These are phyloP conservation scores for Trachelus troglodyta DNA, from an alignment of 2,888 invertebrate genomes.

Conservation along the genomic window DNA sequence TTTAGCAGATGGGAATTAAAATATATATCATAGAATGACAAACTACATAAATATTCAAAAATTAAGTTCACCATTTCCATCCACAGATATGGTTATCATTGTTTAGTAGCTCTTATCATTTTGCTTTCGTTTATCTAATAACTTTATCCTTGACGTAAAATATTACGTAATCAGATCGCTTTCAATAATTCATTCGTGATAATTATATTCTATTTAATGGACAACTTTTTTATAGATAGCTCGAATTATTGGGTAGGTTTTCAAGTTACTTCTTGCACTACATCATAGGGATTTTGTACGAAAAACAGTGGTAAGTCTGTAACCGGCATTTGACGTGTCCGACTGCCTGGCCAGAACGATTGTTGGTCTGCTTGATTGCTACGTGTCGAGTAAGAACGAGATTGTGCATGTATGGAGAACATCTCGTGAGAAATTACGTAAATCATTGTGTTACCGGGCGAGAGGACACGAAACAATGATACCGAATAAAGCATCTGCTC, in stretches of 20 bases:
- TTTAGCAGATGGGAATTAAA: background rate
- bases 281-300: background rate
- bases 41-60: background rate
- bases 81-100: background rate
- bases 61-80: background rate
- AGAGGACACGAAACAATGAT: conserved; percentile 7
- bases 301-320: conserved; percentile 6
- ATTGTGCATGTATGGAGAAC: conserved; percentile 11
- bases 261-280: background rate
- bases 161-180: background rate
- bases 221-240: background rate
- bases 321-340: conserved; percentile 41
- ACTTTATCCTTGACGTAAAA: background rate
- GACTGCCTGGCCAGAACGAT: conserved; percentile 27
- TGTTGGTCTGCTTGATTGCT: conserved; percentile 26
- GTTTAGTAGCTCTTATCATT: background rate
- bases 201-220: background rate
- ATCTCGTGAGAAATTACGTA: conserved; percentile 10
- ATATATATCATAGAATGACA: background rate
- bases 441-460: background rate
- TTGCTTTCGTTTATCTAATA: background rate
- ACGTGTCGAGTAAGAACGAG: conserved; percentile 27
- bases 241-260: background rate
- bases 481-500: conserved; percentile 26
- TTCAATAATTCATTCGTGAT: background rate